Evolutionary conservation across 2,888 invertebrate genomes (phyloP).

Genomic region (Trissonchulus latispiculum): DNA sequence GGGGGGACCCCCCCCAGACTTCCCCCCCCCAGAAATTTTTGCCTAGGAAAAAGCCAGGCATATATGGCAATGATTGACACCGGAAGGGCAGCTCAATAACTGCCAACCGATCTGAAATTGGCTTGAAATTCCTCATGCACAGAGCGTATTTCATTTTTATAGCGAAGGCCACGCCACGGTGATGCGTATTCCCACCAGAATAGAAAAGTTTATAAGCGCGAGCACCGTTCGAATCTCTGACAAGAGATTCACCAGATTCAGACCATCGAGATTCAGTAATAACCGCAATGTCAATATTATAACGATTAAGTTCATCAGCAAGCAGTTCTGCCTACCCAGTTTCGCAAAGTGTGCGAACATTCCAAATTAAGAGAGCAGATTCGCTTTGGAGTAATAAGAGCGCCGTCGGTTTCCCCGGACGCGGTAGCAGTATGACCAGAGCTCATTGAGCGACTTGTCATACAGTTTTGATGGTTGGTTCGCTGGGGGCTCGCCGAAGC

Average conservation of each 20-base stretch:
- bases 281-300: not conserved
- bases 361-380: not conserved
- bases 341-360: not conserved
- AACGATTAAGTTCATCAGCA: not conserved
- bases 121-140: not conserved
- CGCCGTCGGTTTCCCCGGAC: not conserved
- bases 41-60: too few relatives aligned
- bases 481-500: too few relatives aligned
- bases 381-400: not conserved
- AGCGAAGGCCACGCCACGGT: not conserved
- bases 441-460: not conserved
- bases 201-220: not conserved
- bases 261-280: not conserved
- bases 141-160: not conserved
- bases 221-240: not conserved
- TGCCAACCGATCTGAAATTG: not conserved
- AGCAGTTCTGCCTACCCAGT: not conserved
- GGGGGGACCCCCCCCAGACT: too few relatives aligned
- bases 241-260: not conserved
- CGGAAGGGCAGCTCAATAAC: not conserved
- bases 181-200: not conserved
- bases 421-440: not conserved
- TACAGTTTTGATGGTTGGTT: too few relatives aligned
- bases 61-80: conserved; percentile 2
- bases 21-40: too few relatives aligned